phyloP scores from a whole-genome alignment of 2,888 invertebrate genomes.

The Oxytorus armatus region DNA sequence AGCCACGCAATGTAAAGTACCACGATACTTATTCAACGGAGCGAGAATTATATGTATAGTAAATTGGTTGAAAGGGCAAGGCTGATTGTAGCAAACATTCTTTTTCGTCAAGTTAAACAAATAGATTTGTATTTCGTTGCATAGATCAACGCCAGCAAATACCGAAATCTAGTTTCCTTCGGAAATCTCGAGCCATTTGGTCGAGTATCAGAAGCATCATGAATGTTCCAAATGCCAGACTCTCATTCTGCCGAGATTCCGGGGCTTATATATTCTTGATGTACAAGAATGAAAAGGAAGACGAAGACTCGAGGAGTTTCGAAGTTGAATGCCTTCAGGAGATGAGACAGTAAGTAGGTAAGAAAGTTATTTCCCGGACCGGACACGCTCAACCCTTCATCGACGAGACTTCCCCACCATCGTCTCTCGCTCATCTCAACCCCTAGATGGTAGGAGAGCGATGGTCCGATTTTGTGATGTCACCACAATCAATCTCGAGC shows the following conservation, averaged over 20 bases:
- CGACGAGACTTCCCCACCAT: slow-evolving; percentile 58
- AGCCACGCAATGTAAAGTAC: slow-evolving; percentile 52
- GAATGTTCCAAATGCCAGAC: neutral
- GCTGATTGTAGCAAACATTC: neutral
- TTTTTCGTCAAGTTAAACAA: neutral
- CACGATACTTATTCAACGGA: slow-evolving; percentile 32
- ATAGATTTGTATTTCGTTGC: too few species aligned
- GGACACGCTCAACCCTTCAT: slow-evolving; percentile 83
- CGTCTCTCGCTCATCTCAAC: slow-evolving; percentile 10
- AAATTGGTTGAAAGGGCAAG: neutral
- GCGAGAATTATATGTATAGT: slow-evolving; percentile 1
- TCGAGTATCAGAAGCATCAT: neutral
- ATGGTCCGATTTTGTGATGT: slow-evolving; percentile 30
- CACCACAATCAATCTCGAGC: neutral
- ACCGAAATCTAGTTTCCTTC: too few species aligned
- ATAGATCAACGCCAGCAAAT: too few species aligned
- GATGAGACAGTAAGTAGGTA: slow-evolving; percentile 84
- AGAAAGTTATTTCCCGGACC: slow-evolving; percentile 85
- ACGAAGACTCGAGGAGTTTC: slow-evolving; percentile 75
- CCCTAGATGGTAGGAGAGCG: neutral
- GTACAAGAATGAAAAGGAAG: slow-evolving; percentile 41
- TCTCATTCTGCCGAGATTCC: slow-evolving; percentile 3
- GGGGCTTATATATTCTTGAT: neutral
- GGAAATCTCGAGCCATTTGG: too few species aligned
- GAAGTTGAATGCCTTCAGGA: slow-evolving; percentile 81